Evolutionary conservation across 2,888 invertebrate genomes (phyloP).

Genomic region (Drosophila mayaguana): DNA sequence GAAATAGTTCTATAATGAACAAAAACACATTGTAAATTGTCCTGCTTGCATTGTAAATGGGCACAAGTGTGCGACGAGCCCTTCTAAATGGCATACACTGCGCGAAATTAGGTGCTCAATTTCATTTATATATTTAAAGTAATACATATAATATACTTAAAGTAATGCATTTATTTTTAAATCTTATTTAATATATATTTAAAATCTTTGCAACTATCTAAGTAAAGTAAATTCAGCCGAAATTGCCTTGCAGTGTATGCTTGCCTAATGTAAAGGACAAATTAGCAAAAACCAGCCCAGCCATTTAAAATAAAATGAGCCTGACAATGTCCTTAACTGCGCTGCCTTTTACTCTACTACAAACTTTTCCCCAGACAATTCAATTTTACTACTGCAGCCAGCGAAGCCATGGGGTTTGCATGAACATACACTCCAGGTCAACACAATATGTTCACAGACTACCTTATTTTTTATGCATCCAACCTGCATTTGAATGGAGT

Average conservation of each 20-base stretch:
- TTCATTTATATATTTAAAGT: no score
- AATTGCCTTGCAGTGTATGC: slow-evolving; percentile 30
- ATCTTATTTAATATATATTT: background rate
- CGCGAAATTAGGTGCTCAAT: slow-evolving; percentile 20
- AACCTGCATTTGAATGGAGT: background rate
- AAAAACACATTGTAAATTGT: slow-evolving; percentile 82
- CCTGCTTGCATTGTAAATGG: slow-evolving; percentile 71
- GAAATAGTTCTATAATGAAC: slow-evolving; percentile 78
- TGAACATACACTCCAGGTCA: background rate
- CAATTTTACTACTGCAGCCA: slow-evolving; percentile 66
- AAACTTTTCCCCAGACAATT: slow-evolving; percentile 81
- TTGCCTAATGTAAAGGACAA: slow-evolving; percentile 67
- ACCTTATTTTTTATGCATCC: no score
- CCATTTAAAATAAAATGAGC: slow-evolving; percentile 72
- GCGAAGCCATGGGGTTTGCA: slow-evolving; percentile 22
- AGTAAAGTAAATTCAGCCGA: slow-evolving; percentile 15
- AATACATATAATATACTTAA: no score
- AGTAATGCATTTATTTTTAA: no score
- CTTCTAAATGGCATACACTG: slow-evolving; percentile 44
- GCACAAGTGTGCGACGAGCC: slow-evolving; percentile 63
- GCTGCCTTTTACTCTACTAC: slow-evolving; percentile 62
- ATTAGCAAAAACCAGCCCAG: slow-evolving; percentile 78
- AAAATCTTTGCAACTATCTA: background rate
- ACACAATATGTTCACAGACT: background rate
- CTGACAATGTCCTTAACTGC: slow-evolving; percentile 57